Evolutionary conservation across 2,113 vertebrate genomes (phyloP), one percentile per base, ranked within the genome.

Genomic region (Atrichornis clamosus): DNA sequence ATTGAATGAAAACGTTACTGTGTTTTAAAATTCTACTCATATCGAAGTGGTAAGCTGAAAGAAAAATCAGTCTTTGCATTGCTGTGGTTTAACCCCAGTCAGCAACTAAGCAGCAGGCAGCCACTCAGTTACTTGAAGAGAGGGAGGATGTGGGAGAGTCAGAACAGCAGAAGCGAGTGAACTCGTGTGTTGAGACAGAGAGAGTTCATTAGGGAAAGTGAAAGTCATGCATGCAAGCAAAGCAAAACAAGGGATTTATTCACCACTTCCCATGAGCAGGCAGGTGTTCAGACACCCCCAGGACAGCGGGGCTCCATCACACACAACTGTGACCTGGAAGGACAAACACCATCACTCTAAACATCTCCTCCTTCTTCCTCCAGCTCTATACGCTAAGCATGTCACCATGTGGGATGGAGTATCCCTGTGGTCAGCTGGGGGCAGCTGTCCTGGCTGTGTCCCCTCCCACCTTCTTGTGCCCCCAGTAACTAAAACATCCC

Each of bases 271-370:
- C 42, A 22, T 11, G 32, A 19, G 22, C 67, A 58, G 12, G 28
- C 33, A 53, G 35, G 50, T 42, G 30, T 65, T 80, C 49, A 56
- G 42, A 32, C 42, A 42, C 21, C 9, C 13, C 42, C 50, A 42
- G 50, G 17, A 37, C 17, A 56, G 21, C 15, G 56, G 30, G 18
- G 19, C 21, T 35, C 11, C 30, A 49, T 35, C 30, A 32, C 21
- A 35, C 22, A 10, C 12, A 53, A 0, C 5, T 18, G n/a, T 68
- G 70, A 47, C 13, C 21, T 30, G 22, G 44, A 17, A 44, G 44
- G 21, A 10, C 33, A 60, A 60, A 44, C 0, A 1, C 18, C 39
- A 23, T 30, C 60, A 12, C 4, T n/a, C 62, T 22, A 2, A 53
- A n/a, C 9, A 11, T 39, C 4, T 47, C 15, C 13, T 41, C 20